Evolutionary conservation across 1,140 invertebrate genomes (phyloP).

Genomic region (Drosophila biarmipes): DNA sequence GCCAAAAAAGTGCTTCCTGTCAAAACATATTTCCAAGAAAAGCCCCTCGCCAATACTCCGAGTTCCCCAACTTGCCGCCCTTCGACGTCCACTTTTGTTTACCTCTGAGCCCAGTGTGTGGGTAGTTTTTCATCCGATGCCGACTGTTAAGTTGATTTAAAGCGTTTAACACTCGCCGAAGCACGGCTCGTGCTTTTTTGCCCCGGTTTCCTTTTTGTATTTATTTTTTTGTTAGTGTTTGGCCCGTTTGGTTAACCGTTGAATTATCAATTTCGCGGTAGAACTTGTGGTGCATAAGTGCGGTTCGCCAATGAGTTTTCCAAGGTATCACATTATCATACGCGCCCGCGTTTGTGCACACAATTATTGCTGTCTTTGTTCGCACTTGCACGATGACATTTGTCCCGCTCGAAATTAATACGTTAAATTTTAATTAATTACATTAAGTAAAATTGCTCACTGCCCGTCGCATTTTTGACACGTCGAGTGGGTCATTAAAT

Average conservation of each 20-base stretch:
- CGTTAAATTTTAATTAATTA: constrained; percentile 80
- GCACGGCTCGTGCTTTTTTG: constrained; percentile 28
- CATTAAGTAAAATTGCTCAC: constrained; percentile 73
- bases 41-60: background rate
- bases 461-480: constrained; percentile 58
- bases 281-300: constrained; percentile 83
- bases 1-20: too few species aligned
- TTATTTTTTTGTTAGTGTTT: constrained; percentile 65
- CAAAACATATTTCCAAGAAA: too few species aligned
- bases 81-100: constrained; percentile 25
- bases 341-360: constrained; percentile 14
- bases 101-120: constrained; percentile 12
- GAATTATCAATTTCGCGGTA: constrained; percentile 84
- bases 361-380: constrained; percentile 47
- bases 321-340: constrained; percentile 76
- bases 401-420: constrained; percentile 61
- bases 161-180: constrained; percentile 62
- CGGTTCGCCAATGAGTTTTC: constrained; percentile 83
- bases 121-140: constrained; percentile 4
- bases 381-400: constrained; percentile 20
- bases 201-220: constrained; percentile 21
- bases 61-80: background rate
- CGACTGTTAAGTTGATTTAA: constrained; percentile 67
- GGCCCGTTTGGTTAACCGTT: constrained; percentile 79
- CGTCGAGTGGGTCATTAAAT: constrained; percentile 70